A percentile compares a stretch with the other conserved stretches of the same genome.
Evolutionary conservation across 2,797 vertebrate species (phyloP).

Genomic region (Amniataba percoides): DNA sequence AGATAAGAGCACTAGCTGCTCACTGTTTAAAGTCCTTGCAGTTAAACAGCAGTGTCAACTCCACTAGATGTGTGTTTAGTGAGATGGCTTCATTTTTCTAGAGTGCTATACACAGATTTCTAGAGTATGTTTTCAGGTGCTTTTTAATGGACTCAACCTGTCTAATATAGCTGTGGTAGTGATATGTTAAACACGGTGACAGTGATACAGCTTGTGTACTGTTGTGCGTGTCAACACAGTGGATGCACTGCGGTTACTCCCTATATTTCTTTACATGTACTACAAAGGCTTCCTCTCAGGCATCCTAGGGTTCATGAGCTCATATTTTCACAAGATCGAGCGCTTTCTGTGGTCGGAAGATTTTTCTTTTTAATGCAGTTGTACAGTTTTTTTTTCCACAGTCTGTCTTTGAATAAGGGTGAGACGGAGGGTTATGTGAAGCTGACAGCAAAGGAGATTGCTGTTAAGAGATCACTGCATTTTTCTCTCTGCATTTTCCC

Average conservation of each 20-base stretch:
- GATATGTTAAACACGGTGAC: conserved; percentile 55
- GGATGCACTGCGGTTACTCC: conserved; percentile 28
- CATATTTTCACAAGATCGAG: conserved; percentile 61
- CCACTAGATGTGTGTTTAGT: conserved; percentile 68
- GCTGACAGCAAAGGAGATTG: conserved; percentile 78
- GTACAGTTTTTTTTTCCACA: conserved; percentile 42
- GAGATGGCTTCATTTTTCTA: conserved; percentile 68
- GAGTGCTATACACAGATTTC: conserved; percentile 55
- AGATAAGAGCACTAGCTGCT: conserved; percentile 81
- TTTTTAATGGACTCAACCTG: conserved; percentile 43
- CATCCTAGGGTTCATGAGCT: conserved; percentile 60
- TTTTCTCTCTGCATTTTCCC: conserved; percentile 69
- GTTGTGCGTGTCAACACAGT: conserved; percentile 12
- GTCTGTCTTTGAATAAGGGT: conserved; percentile 73
- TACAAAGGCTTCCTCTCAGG: conserved; percentile 63
- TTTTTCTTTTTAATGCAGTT: conserved; percentile 71
- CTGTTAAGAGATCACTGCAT: conserved; percentile 79
- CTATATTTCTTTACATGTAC: conserved; percentile 39
- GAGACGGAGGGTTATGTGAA: conserved; percentile 73
- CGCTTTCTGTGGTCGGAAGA: conserved; percentile 46
- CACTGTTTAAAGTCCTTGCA: conserved; percentile 71
- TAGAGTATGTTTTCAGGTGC: conserved; percentile 52
- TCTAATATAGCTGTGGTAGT: conserved; percentile 52
- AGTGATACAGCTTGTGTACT: conserved; percentile 32
- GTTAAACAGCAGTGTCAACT: conserved; percentile 73